These are phyloP conservation scores for Chaetophractus vellerosus DNA, from an alignment of 2,797 vertebrate species.

Conservation along the genomic window DNA sequence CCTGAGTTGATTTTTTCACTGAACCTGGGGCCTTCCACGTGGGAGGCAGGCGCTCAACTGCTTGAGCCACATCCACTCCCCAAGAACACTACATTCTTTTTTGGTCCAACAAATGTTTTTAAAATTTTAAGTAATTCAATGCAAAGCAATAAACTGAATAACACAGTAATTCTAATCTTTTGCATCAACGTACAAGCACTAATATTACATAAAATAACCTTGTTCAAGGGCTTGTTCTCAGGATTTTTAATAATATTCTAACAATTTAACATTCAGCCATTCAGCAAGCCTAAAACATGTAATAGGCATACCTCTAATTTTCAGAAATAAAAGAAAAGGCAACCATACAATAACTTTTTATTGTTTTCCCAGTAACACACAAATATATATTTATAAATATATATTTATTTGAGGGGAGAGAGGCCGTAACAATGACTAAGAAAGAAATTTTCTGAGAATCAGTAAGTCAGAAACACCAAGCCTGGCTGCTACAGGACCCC, in stretches of 20 bases:
- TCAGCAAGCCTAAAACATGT: neutral
- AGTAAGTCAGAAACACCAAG: neutral
- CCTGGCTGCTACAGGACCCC: neutral
- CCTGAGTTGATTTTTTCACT: too few species aligned
- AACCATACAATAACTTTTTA: neutral
- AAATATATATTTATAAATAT: neutral
- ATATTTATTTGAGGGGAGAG: neutral
- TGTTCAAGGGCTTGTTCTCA: neutral
- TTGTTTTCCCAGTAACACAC: neutral
- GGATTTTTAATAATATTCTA: constrained; percentile 34
- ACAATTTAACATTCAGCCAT: neutral
- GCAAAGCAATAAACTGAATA: neutral
- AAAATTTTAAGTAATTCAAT: neutral
- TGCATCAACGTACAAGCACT: neutral
- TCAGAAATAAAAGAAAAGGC: neutral
- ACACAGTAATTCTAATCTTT: neutral
- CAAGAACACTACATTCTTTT: neutral
- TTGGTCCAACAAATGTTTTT: neutral
- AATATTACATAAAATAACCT: neutral
- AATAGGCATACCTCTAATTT: neutral
- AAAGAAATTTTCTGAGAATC: neutral
- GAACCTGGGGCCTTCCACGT: too few species aligned
- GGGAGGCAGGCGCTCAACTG: too few species aligned
- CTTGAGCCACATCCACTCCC: too few species aligned
- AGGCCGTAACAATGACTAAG: neutral